Evolutionary conservation across 2,797 vertebrate species (phyloP).

Genomic region (Alauda arvensis): DNA sequence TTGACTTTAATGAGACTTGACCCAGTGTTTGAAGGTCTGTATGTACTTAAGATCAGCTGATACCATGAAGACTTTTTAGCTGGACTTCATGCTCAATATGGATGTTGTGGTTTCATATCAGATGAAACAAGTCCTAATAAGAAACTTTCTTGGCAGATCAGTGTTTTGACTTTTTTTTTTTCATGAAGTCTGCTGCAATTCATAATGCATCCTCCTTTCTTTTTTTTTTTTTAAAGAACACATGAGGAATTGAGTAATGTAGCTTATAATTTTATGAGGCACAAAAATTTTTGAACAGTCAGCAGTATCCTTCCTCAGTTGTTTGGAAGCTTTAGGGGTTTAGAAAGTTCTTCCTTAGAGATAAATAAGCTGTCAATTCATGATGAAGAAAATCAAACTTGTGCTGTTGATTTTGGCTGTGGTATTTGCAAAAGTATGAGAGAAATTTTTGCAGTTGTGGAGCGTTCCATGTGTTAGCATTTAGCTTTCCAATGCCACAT

Average conservation of each 20-base stretch:
- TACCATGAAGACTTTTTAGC: neutral
- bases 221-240: neutral
- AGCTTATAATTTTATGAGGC: slow-evolving; percentile 67
- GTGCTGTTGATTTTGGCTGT: slow-evolving; percentile 77
- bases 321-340: slow-evolving; percentile 75
- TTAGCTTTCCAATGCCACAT: slow-evolving; percentile 72
- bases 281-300: slow-evolving; percentile 81
- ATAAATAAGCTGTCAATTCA: slow-evolving; percentile 85
- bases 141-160: neutral
- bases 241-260: slow-evolving; percentile 39
- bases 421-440: slow-evolving; percentile 69
- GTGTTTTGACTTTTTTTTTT: neutral
- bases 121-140: neutral
- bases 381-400: slow-evolving; percentile 79
- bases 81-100: neutral
- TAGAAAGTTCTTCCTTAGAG: slow-evolving; percentile 76
- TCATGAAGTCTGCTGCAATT: slow-evolving; percentile 35
- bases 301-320: slow-evolving; percentile 80
- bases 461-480: slow-evolving; percentile 77
- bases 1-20: slow-evolving; percentile 28
- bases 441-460: slow-evolving; percentile 68
- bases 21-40: slow-evolving; percentile 2
- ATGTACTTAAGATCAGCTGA: slow-evolving; percentile 18
- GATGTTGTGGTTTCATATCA: slow-evolving; percentile 12
- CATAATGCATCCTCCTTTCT: neutral